Conservation (phyloP, 2,113 vertebrate genomes). For the Nothocercus julius region DNA sequence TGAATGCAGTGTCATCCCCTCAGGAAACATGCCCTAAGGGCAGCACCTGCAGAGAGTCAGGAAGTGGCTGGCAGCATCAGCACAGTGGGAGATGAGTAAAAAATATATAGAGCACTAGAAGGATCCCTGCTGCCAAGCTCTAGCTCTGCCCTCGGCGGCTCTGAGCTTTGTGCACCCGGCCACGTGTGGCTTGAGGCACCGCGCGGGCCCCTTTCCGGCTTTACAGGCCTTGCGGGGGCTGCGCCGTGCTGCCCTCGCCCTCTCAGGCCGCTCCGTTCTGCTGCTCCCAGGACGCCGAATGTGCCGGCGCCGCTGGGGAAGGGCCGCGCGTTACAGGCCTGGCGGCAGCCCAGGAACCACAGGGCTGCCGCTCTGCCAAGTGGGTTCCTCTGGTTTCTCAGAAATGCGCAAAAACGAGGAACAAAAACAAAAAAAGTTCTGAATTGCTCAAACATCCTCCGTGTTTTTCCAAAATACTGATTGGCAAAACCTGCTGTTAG, state of each 20-base stretch:
- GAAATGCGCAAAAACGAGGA: background rate
- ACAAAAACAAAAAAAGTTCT: background rate
- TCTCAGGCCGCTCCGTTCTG: too few relatives aligned
- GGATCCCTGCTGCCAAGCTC: too few relatives aligned
- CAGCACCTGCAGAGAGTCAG: background rate
- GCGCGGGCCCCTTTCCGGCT: too few relatives aligned
- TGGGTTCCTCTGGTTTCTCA: background rate
- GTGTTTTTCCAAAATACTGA: background rate
- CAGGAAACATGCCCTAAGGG: background rate
- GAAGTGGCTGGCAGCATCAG: background rate
- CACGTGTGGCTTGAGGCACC: too few relatives aligned
- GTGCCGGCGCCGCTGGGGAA: accelerated
- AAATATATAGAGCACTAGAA: background rate
- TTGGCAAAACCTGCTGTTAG: background rate
- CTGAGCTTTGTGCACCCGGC: too few relatives aligned
- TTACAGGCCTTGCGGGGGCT: too few relatives aligned
- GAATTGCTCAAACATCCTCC: background rate
- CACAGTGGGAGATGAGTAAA: background rate
- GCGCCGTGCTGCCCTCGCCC: too few relatives aligned
- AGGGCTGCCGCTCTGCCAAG: background rate
- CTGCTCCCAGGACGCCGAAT: background rate
- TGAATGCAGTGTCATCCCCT: background rate
- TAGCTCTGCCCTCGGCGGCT: too few relatives aligned
- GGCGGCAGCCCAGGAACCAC: accelerated
- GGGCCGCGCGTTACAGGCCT: background rate